Evolutionary conservation across 2,888 invertebrate species (phyloP).

Genomic region (Melipona bicolor): DNA sequence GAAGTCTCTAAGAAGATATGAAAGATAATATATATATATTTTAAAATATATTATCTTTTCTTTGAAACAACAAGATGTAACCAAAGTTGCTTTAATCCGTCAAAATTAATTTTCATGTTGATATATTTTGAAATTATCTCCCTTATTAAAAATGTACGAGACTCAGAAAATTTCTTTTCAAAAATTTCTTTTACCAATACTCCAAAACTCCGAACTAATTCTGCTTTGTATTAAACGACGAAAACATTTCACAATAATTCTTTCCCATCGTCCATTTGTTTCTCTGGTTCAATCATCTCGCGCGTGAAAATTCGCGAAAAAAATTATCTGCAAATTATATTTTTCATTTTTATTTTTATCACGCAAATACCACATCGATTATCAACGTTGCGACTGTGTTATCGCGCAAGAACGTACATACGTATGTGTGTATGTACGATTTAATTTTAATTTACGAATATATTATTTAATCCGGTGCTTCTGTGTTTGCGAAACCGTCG

Average conservation of each 20-base stretch:
- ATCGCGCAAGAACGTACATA: constrained; percentile 2
- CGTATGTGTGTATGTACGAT: constrained; percentile 25
- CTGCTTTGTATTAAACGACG: neutral
- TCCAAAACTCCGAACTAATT: neutral
- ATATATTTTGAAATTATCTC: too few species aligned
- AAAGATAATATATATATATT: neutral
- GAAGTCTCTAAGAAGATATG: neutral
- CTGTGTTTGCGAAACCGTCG: neutral
- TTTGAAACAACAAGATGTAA: too few species aligned
- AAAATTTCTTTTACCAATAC: neutral
- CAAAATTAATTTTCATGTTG: neutral
- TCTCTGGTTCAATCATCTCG: neutral
- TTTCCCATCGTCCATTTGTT: neutral
- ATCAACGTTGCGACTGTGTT: constrained; percentile 14
- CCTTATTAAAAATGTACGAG: too few species aligned
- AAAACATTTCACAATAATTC: neutral
- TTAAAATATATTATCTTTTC: too few species aligned
- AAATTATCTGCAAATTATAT: neutral
- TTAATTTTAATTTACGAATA: constrained; percentile 54
- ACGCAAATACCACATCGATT: constrained; percentile 10
- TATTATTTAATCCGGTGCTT: constrained; percentile 57
- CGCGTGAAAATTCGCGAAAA: neutral
- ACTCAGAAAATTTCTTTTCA: neutral
- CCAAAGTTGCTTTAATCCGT: neutral
- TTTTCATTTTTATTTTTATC: neutral